These are phyloP conservation scores for Hepsetus odoe DNA, from an alignment of 2,113 vertebrate genomes.

Conservation along the genomic window DNA sequence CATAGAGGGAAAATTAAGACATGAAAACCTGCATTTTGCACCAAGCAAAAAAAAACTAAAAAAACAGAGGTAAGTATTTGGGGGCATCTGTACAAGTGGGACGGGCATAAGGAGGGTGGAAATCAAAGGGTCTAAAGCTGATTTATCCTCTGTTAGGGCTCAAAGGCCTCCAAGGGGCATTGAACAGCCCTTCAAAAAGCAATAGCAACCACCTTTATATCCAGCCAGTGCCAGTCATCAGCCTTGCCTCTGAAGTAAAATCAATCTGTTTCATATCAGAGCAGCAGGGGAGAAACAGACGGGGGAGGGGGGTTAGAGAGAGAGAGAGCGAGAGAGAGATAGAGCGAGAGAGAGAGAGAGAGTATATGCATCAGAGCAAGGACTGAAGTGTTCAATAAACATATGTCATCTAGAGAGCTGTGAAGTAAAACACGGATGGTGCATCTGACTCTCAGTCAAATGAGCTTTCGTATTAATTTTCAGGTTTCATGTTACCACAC, in stretches of 20 bases:
- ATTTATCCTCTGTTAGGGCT: slow-evolving; percentile 71
- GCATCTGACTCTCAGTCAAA: slow-evolving; percentile 38
- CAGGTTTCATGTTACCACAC: slow-evolving; percentile 6
- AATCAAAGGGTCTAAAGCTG: slow-evolving; percentile 72
- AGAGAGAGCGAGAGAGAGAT: too few species aligned
- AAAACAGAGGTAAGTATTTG: slow-evolving; percentile 38
- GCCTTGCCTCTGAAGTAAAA: slow-evolving; percentile 73
- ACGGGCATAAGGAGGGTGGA: slow-evolving; percentile 47
- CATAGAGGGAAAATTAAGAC: slow-evolving; percentile 35
- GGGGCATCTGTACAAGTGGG: slow-evolving; percentile 35
- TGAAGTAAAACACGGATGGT: slow-evolving; percentile 19
- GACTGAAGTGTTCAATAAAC: slow-evolving; percentile 53
- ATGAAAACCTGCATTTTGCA: slow-evolving; percentile 50
- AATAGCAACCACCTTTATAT: slow-evolving; percentile 72
- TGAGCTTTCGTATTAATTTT: slow-evolving; percentile 45
- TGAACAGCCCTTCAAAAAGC: slow-evolving; percentile 68
- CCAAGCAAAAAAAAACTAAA: slow-evolving; percentile 30
- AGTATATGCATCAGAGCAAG: slow-evolving; percentile 28
- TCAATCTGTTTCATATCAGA: slow-evolving; percentile 76
- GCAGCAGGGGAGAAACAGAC: slow-evolving; percentile 50
- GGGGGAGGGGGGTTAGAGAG: slow-evolving; percentile 19
- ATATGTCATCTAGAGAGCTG: slow-evolving; percentile 43
- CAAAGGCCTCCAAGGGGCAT: slow-evolving; percentile 62
- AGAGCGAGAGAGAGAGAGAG: slow-evolving; percentile 5
- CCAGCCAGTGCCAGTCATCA: slow-evolving; percentile 75